phyloP scores from a whole-genome alignment of 2,888 invertebrate genomes.

The Rhagonycha lutea region DNA sequence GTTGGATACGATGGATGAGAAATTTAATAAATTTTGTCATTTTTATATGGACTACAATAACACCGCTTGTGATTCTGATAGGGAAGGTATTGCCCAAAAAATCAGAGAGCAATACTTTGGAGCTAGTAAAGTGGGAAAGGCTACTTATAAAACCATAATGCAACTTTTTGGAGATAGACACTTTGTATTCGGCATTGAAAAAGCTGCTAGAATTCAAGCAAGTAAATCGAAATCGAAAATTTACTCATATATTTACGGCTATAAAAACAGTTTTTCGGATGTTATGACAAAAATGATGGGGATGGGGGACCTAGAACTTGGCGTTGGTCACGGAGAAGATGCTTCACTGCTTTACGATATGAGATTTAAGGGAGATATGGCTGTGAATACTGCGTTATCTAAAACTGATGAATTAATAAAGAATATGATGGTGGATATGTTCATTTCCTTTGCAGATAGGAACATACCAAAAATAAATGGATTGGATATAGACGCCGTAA shows the following conservation, averaged over 20 bases:
- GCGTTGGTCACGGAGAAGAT: constrained; percentile 10
- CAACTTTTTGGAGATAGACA: constrained; percentile 10
- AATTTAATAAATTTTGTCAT: constrained; percentile 42
- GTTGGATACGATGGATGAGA: constrained; percentile 48
- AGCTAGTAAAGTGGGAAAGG: too few relatives aligned
- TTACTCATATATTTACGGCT: neutral
- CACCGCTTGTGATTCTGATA: constrained; percentile 31
- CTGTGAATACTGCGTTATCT: neutral
- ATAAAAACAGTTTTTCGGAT: neutral
- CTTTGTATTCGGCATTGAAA: constrained; percentile 37
- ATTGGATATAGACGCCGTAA: neutral
- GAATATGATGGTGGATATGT: constrained; percentile 6
- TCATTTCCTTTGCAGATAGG: neutral
- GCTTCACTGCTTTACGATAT: neutral
- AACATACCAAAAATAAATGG: constrained; percentile 2
- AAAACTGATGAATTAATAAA: constrained; percentile 3
- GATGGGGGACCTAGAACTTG: neutral
- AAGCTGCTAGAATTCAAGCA: neutral
- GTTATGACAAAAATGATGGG: neutral
- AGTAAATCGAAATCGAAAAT: too few relatives aligned
- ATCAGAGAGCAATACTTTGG: too few relatives aligned
- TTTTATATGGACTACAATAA: constrained; percentile 41
- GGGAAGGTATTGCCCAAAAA: too few relatives aligned
- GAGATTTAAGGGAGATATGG: neutral
- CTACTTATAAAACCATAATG: too few relatives aligned